phyloP scores from a whole-genome alignment of 2,888 invertebrate species.

The Cephus pygmeus region DNA sequence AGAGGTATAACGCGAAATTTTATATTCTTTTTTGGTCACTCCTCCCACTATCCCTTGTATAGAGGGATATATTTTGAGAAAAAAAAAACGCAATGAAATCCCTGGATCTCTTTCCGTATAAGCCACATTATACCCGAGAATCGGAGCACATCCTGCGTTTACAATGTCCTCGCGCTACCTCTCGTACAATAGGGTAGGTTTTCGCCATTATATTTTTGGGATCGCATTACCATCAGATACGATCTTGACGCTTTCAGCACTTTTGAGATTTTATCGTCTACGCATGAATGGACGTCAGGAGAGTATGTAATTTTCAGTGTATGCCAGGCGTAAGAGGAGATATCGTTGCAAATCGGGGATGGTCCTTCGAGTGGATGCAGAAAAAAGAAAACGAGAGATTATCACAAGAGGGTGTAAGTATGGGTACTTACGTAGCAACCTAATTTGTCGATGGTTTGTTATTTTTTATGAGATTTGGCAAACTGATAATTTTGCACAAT shows the following conservation, averaged over 20 bases:
- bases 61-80: background rate
- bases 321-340: constrained; percentile 32
- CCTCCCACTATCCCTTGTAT: background rate
- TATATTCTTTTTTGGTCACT: background rate
- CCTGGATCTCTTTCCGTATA: constrained; percentile 30
- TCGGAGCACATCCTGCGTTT: constrained; percentile 56
- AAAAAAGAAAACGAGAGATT: background rate
- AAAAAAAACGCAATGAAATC: constrained; percentile 20
- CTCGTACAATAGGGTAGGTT: constrained; percentile 22
- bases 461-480: background rate
- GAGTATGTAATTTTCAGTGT: constrained; percentile 39
- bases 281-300: constrained; percentile 32
- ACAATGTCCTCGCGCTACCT: constrained; percentile 32
- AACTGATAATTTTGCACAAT: background rate
- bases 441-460: background rate
- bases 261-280: constrained; percentile 45
- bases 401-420: constrained; percentile 65
- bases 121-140: constrained; percentile 54
- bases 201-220: constrained; percentile 23
- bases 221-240: constrained; percentile 51
- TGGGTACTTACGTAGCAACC: constrained; percentile 68
- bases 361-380: background rate
- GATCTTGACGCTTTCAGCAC: constrained; percentile 45
- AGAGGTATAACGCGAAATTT: background rate
- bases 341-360: constrained; percentile 20